Evolutionary conservation across 2,113 vertebrate genomes (phyloP).

Genomic region (Hassar affinis): DNA sequence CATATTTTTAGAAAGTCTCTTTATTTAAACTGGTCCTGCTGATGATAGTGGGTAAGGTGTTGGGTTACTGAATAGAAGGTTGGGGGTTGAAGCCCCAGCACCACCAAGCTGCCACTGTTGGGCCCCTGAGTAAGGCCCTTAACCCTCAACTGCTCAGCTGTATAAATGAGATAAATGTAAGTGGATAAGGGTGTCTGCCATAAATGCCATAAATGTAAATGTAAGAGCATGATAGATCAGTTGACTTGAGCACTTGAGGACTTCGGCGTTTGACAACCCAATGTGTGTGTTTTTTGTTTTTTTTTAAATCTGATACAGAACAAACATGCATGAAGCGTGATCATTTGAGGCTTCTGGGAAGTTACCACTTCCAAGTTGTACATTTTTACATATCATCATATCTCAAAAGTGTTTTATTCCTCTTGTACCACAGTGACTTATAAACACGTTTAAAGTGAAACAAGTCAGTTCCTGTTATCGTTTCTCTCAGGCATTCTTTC

Average conservation of each 20-base stretch:
- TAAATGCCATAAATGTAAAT: too few relatives aligned
- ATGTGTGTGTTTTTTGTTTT: not conserved
- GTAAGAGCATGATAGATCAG: not conserved
- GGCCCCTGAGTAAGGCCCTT: too few relatives aligned
- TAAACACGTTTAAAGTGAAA: not conserved
- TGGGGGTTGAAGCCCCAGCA: too few relatives aligned
- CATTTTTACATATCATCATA: not conserved
- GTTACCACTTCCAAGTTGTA: not conserved
- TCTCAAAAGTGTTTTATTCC: not conserved
- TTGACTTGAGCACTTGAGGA: not conserved
- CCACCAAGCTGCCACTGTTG: too few relatives aligned
- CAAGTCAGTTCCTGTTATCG: not conserved
- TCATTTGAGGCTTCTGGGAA: too few relatives aligned
- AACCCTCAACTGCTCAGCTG: too few relatives aligned
- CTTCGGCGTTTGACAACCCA: not conserved
- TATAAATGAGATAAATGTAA: too few relatives aligned
- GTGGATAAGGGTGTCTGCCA: too few relatives aligned
- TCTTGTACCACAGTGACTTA: not conserved
- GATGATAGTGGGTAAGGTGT: too few relatives aligned
- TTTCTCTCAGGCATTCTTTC: not conserved
- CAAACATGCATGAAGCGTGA: not conserved
- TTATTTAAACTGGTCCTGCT: not conserved
- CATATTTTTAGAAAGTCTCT: not conserved
- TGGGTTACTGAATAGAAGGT: too few relatives aligned
- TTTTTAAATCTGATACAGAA: not conserved